Base-by-base conservation (phyloP, 2,113 vertebrate species). In the Trogon surrucura region DNA sequence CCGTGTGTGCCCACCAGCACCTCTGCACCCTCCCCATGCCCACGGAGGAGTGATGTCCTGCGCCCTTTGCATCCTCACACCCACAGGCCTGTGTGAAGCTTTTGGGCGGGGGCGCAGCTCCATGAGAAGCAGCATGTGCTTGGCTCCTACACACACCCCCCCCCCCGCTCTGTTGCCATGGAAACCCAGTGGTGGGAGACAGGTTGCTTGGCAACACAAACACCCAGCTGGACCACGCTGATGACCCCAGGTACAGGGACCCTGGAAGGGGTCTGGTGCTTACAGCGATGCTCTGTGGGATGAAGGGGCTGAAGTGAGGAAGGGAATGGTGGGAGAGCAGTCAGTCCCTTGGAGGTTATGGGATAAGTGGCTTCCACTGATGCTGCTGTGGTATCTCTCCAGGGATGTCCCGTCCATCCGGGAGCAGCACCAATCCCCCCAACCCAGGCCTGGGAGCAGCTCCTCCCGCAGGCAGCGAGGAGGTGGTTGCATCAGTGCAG, bases 41-140 rank as follows among this genome's bases (percentile, higher is more conserved):
- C 29, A 8, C 0, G 1, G 45, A 64, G 13, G 29, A 58, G 13
- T 0, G 0, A 69, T 13, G 36, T 45, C 53, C 71, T 29, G 51
- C 20, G 26, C 21, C 30, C 26, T 61, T 19, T 51, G 34, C n/a
- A 44, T 4, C 29, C 32, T n/a, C 2, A 0, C 9, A 19, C 18
- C 27, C 4, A 0, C 10, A 9, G 8, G 34, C 34, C 15, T 1
- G 0, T 5, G 17, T 1, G 0, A 27, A 79, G 58, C 34, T 73
- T 83, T 56, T 3, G 57, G 62, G 57, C 48, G 80, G 58, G 48
- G 53, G 79, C 60, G 48, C 54, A 72, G 44, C 41, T 60, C 88
- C 0, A 0, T 22, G 13, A 85, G 21, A 50, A 47, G 44, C 60
- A 85, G 54, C 50, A 64, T 54, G 77, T 81, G 56, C 75, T 82